These are phyloP conservation scores for Pristionchus fissidentatus DNA, from an alignment of 2,888 invertebrate genomes.

Conservation along the genomic window DNA sequence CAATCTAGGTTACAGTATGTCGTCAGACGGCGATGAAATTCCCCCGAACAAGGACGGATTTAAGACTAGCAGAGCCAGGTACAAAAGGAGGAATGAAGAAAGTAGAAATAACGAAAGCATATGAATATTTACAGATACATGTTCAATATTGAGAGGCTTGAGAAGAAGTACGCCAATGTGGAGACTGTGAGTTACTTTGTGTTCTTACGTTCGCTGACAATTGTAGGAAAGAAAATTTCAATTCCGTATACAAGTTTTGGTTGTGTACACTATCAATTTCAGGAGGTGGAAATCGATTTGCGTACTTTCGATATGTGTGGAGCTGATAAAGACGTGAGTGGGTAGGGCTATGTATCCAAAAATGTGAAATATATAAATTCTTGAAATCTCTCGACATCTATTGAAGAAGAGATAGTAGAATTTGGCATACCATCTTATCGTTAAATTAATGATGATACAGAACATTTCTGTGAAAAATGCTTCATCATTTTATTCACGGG, in stretches of 20 bases:
- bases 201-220: not conserved
- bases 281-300: conserved; percentile 37
- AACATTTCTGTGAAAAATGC: not conserved
- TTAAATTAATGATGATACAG: not conserved
- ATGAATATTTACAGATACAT: conserved; percentile 37
- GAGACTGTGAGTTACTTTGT: not conserved
- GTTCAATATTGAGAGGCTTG: conserved; percentile 43
- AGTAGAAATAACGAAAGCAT: not conserved
- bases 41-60: conserved; percentile 14
- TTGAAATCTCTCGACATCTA: not conserved
- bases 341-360: not conserved
- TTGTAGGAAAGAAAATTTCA: not conserved
- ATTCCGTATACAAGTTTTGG: too few relatives aligned
- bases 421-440: not conserved
- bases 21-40: not conserved
- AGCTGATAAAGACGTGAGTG: not conserved
- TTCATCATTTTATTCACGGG: not conserved
- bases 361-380: not conserved
- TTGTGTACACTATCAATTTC: not conserved
- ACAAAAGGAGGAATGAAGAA: not conserved
- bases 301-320: conserved; percentile 27
- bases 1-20: not conserved
- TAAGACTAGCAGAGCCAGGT: conserved; percentile 21
- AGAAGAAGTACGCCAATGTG: conserved; percentile 19
- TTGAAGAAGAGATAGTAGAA: not conserved